phyloP scores from a whole-genome alignment of 2,797 vertebrate genomes.

The Alcedo quadribrachys region DNA sequence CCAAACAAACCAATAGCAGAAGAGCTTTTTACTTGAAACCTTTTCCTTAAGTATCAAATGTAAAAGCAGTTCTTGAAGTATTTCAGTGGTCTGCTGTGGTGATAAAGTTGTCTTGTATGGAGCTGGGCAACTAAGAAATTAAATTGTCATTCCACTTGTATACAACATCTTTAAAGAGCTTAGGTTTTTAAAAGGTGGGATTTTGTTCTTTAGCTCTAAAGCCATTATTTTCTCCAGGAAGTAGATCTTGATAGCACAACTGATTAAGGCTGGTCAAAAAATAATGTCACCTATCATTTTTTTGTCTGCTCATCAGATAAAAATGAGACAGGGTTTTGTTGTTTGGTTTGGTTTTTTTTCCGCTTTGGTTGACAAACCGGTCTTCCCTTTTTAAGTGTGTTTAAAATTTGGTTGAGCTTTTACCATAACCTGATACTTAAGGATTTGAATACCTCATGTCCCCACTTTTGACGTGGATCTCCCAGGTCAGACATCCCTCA shows the following conservation, averaged over 20 bases:
- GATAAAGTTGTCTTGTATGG: not conserved
- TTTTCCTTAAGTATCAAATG: not conserved
- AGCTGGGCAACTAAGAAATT: not conserved
- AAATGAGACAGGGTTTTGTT: not conserved
- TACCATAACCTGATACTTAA: not conserved
- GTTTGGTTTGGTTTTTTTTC: not conserved
- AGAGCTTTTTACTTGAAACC: not conserved
- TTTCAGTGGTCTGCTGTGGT: conserved; percentile 21
- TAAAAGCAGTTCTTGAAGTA: conserved; percentile 6
- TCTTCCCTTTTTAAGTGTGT: not conserved
- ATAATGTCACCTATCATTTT: not conserved
- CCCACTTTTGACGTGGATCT: not conserved
- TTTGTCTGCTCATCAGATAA: not conserved
- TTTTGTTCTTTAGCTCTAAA: not conserved
- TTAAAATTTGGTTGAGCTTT: not conserved
- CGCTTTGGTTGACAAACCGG: not conserved
- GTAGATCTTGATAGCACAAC: not conserved
- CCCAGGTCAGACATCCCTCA: not conserved
- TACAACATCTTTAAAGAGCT: not conserved
- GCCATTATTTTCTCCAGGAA: not conserved
- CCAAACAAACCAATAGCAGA: not conserved
- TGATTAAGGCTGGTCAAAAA: conserved; percentile 49
- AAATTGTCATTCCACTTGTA: not conserved
- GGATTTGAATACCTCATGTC: not conserved
- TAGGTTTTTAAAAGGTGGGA: not conserved